Conservation (phyloP, 2,113 vertebrate species). For the Poecile atricapillus region DNA sequence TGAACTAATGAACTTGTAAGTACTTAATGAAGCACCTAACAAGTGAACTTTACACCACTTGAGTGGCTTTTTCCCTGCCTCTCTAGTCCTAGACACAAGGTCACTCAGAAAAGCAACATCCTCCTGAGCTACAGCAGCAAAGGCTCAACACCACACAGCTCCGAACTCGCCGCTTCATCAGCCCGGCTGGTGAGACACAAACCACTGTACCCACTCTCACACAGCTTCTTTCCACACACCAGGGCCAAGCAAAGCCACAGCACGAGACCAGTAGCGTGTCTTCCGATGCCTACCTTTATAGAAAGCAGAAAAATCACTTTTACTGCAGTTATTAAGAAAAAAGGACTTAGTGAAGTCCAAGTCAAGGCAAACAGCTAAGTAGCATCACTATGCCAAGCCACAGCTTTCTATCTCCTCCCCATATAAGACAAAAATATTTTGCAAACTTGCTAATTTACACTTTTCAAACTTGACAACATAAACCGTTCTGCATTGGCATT, state of each 20-base stretch:
- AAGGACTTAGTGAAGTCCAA: background rate
- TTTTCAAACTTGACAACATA: background rate
- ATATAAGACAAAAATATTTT: background rate
- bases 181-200: accelerated
- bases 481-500: background rate
- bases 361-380: background rate
- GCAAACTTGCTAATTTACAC: background rate
- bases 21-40: background rate
- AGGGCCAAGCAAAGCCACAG: background rate
- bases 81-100: background rate
- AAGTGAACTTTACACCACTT: background rate
- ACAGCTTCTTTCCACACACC: background rate
- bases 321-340: background rate
- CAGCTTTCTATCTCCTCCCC: background rate
- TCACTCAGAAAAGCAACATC: background rate
- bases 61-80: background rate
- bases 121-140: background rate
- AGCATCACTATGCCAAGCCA: background rate
- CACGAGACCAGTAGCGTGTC: accelerated
- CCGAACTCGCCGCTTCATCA: background rate
- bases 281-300: accelerated
- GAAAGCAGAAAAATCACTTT: background rate
- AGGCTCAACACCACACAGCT: background rate
- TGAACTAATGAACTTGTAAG: background rate
- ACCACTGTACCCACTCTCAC: background rate